Base-by-base conservation (phyloP, 2,797 vertebrate species). In the Phoebastria nigripes region DNA sequence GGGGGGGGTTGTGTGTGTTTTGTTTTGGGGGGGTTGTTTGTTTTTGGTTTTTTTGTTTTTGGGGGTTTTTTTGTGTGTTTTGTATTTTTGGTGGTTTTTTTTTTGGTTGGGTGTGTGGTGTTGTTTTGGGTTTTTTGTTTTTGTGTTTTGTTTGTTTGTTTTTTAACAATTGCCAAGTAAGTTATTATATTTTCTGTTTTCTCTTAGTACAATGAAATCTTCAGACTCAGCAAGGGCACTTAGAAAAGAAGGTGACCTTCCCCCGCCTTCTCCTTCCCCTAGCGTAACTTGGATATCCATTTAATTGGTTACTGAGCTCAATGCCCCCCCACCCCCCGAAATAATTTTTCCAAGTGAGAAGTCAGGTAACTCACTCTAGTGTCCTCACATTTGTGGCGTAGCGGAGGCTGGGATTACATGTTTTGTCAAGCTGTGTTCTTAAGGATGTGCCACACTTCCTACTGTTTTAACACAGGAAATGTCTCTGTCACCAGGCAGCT, bases 371-470 rank as follows among this genome's bases (percentile, higher is more conserved):
- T 65, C 54, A 0, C 91, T 54, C 33, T 12, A 4, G 42, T 16
- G 8, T 91, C 78, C 22, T 18, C 26, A 3, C 5, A 1, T 33
- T 39, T 65, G 41, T 67, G 42, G 41, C 7, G 5, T 11, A 51
- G 71, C 10, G 21, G 82, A 47, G 47, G 33, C 85, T 65, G n/a
- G 22, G 12, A 58, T 91, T 61, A 81, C 46, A 33, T 77, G 74
- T 31, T 28, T 74, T n/a, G 14, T 79, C 87, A 84, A 83, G 87
- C 93, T 89, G 82, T 72, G 87, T 86, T 89, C 91, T 76, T 93
- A 85, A 69, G 14, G 35, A 65, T 21, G 54, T 84, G 51, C 59
- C 63, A 66, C 71, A 10, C 92, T 82, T 95, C 95, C 93, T 59
- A 71, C 92, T 41, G 89, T 39, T 81, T 56, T 47, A 94, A 87